Conservation (phyloP, 2,113 vertebrate species). For the Xenus cinereus region DNA sequence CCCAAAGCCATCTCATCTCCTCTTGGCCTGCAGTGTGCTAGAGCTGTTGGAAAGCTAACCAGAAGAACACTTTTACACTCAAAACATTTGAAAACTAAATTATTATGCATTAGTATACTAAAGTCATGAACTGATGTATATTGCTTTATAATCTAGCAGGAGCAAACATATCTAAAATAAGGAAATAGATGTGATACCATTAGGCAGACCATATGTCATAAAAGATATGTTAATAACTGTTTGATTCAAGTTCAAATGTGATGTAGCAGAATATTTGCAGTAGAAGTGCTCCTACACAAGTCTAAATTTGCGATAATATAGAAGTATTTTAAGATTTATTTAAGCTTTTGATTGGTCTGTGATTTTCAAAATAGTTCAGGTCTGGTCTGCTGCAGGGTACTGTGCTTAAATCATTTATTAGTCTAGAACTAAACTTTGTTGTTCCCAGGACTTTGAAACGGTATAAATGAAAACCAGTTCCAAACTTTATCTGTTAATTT, state of each 20-base stretch:
- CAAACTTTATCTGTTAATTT: neutral
- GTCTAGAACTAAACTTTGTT: neutral
- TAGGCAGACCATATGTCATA: neutral
- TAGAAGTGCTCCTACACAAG: neutral
- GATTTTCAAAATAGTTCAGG: neutral
- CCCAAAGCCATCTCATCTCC: neutral
- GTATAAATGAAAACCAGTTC: neutral
- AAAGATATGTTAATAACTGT: neutral
- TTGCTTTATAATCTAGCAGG: neutral
- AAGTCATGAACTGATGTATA: neutral
- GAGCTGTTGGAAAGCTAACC: neutral
- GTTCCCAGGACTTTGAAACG: neutral
- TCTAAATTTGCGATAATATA: neutral
- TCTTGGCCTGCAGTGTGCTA: neutral
- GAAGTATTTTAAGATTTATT: neutral
- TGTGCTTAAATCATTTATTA: neutral
- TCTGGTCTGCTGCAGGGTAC: neutral
- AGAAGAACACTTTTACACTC: neutral
- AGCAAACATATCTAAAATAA: neutral
- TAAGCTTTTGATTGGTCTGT: neutral
- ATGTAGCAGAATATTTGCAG: neutral
- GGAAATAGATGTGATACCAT: neutral
- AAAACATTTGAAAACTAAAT: neutral
- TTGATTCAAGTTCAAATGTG: neutral
- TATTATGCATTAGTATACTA: neutral